A percentile compares a stretch with the other conserved stretches of the same genome.
Evolutionary conservation across 2,888 invertebrate species (phyloP).

Genomic region (Hedya salicella): DNA sequence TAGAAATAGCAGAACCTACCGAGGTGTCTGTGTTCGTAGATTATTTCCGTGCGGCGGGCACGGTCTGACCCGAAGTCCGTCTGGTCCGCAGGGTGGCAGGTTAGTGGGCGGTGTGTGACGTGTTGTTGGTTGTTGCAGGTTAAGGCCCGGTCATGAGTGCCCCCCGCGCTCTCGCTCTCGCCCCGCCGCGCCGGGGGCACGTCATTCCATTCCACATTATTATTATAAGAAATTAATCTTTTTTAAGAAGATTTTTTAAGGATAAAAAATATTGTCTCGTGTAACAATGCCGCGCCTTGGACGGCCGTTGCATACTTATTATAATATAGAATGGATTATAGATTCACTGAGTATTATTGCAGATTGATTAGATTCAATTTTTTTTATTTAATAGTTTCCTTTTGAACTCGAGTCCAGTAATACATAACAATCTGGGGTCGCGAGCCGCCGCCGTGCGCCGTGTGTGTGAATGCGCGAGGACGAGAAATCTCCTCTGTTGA

Average conservation of each 20-base stretch:
- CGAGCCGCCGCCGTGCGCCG: conserved; percentile 53
- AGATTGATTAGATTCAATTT: conserved; percentile 69
- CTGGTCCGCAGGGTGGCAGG: background rate
- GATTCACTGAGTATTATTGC: conserved; percentile 84
- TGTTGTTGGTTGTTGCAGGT: conserved; percentile 69
- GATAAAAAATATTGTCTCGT: conserved; percentile 73
- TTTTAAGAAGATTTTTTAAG: conserved; percentile 78
- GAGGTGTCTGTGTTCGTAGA: conserved; percentile 11
- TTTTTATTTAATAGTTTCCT: conserved; percentile 62
- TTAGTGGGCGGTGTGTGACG: conserved; percentile 25
- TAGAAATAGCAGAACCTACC: conserved; percentile 23
- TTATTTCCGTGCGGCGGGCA: conserved; percentile 6
- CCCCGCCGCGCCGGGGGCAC: conserved; percentile 76
- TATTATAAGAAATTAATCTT: conserved; percentile 82
- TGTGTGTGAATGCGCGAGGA: conserved; percentile 46
- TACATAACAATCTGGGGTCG: conserved; percentile 53
- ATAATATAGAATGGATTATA: conserved; percentile 83
- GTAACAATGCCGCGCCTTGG: conserved; percentile 63
- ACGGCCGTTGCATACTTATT: conserved; percentile 74
- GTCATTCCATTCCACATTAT: conserved; percentile 84
- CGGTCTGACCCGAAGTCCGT: conserved; percentile 12
- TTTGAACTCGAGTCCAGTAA: conserved; percentile 71
- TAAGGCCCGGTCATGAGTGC: conserved; percentile 82
- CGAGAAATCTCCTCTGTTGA: conserved; percentile 51
- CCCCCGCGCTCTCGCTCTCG: conserved; percentile 64